These are phyloP conservation scores for Anseranas semipalmata DNA, from an alignment of 2,113 vertebrate genomes.

Conservation along the genomic window DNA sequence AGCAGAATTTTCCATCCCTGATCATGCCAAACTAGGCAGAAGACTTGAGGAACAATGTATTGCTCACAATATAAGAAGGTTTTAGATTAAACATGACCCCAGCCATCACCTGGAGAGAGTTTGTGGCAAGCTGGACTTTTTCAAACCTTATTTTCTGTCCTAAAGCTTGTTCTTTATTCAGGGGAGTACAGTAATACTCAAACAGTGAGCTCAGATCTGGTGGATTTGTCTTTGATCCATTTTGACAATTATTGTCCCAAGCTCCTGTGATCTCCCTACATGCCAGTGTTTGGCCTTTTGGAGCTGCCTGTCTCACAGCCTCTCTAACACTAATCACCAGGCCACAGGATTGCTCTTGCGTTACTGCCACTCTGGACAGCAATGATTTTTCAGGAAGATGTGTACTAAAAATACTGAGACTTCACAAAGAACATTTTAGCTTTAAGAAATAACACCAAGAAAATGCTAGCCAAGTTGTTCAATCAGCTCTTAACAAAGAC, in stretches of 20 bases:
- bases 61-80: background rate
- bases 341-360: background rate
- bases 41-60: background rate
- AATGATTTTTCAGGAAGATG: background rate
- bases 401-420: background rate
- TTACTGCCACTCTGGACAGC: background rate
- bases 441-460: background rate
- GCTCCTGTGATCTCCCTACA: background rate
- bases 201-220: background rate
- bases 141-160: background rate
- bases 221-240: slow-evolving; percentile 13
- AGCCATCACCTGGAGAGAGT: background rate
- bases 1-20: background rate
- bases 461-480: background rate
- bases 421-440: background rate
- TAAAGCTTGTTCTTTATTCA: background rate
- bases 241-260: slow-evolving; percentile 19
- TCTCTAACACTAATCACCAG: background rate
- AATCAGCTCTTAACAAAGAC: background rate
- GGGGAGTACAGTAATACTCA: background rate
- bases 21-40: background rate
- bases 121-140: background rate
- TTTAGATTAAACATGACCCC: background rate
- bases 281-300: background rate
- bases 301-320: background rate